These are phyloP conservation scores for Dryococelus australis DNA, from an alignment of 2,888 invertebrate species.

Conservation along the genomic window DNA sequence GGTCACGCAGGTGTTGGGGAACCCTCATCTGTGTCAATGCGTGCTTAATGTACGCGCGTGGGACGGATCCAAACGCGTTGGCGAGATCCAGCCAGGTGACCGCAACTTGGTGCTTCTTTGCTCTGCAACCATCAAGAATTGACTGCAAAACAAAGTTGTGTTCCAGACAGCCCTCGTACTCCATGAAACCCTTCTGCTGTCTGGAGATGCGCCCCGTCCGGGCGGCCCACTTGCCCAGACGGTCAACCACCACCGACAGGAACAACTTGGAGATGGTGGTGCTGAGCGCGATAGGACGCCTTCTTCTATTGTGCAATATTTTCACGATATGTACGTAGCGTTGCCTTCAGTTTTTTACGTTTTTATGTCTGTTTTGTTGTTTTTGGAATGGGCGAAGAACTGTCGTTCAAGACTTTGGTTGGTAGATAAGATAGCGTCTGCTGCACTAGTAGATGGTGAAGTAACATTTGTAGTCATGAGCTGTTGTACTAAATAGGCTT, in stretches of 20 bases:
- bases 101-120: constrained; percentile 29
- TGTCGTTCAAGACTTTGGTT: too few relatives aligned
- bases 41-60: constrained; percentile 37
- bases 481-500: too few relatives aligned
- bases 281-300: constrained; percentile 52
- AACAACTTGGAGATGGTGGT: constrained; percentile 49
- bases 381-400: too few relatives aligned
- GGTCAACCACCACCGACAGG: constrained; percentile 45
- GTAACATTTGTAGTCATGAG: too few relatives aligned
- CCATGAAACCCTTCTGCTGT: constrained; percentile 57
- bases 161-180: constrained; percentile 53
- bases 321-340: too few relatives aligned
- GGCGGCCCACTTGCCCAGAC: constrained; percentile 47
- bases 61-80: constrained; percentile 56
- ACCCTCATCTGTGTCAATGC: background rate
- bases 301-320: too few relatives aligned
- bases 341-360: too few relatives aligned
- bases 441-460: too few relatives aligned
- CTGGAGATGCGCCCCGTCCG: constrained; percentile 50
- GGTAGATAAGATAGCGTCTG: too few relatives aligned
- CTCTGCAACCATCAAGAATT: constrained; percentile 47
- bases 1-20: background rate
- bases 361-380: too few relatives aligned
- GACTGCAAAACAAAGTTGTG: constrained; percentile 55
- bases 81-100: constrained; percentile 49